A percentile compares a stretch with the other conserved stretches of the same genome.
Conservation (phyloP, 2,888 invertebrate species). For the Falcaria lacertinaria region DNA sequence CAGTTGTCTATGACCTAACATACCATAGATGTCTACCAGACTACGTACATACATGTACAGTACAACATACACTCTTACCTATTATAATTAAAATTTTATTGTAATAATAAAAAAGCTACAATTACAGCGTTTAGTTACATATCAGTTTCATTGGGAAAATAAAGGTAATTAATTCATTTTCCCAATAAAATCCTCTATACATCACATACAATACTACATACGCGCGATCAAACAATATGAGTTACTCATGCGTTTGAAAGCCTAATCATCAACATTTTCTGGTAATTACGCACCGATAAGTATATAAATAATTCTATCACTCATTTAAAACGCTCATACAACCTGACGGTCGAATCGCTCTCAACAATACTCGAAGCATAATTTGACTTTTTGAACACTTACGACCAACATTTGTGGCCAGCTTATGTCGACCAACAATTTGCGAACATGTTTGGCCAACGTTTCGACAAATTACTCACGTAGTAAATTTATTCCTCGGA, state of each 20-base stretch:
- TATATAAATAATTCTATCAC: not conserved
- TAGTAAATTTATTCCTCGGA: conserved; percentile 14
- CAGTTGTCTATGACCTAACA: too few relatives aligned
- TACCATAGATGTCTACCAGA: not conserved
- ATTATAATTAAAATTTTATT: conserved; percentile 8
- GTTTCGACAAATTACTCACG: conserved; percentile 9
- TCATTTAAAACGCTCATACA: not conserved
- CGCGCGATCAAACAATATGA: too few relatives aligned
- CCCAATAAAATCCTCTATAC: not conserved
- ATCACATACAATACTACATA: not conserved
- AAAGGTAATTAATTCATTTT: not conserved
- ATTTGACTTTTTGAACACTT: not conserved
- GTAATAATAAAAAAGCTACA: conserved; percentile 28
- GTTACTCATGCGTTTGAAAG: too few relatives aligned
- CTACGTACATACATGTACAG: not conserved
- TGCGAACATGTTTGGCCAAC: conserved; percentile 8
- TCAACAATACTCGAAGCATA: not conserved
- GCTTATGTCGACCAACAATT: conserved; percentile 3
- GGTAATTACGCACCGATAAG: too few relatives aligned
- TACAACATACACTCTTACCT: not conserved
- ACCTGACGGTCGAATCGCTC: not conserved
- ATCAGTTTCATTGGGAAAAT: conserved; percentile 5
- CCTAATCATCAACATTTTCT: too few relatives aligned
- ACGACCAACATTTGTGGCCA: conserved; percentile 3
- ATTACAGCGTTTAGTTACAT: conserved; percentile 16